Evolutionary conservation across 2,797 vertebrate genomes (phyloP).

Genomic region (Oreonectes daqikongensis): DNA sequence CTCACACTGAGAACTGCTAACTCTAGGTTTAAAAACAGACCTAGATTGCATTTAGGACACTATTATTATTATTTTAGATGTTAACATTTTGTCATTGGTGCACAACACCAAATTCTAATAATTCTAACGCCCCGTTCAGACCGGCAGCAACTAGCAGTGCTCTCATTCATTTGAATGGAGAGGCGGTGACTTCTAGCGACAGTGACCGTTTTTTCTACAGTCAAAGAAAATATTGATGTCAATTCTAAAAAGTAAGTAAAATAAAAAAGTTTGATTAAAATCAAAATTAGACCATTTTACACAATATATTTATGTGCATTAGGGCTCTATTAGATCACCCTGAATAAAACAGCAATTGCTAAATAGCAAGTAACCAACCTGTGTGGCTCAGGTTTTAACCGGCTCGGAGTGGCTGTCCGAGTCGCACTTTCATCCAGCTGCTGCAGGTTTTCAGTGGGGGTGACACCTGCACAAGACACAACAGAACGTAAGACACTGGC

Average conservation of each 20-base stretch:
- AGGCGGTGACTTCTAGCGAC: too few species aligned
- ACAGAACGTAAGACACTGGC: not conserved
- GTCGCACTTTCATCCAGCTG: slow-evolving; percentile 53
- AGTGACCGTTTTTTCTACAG: too few species aligned
- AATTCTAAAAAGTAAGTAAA: not conserved
- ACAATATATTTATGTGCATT: too few species aligned
- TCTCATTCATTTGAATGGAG: too few species aligned
- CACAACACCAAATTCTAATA: too few species aligned
- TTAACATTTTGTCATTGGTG: not conserved
- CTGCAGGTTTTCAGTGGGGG: slow-evolving; percentile 61
- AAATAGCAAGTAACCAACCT: slow-evolving; percentile 14
- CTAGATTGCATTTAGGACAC: not conserved
- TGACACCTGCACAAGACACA: slow-evolving; percentile 42
- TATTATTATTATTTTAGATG: not conserved
- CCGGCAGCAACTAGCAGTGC: too few species aligned
- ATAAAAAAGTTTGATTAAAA: too few species aligned
- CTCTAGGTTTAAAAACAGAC: not conserved
- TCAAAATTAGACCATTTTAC: too few species aligned
- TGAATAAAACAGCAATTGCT: not conserved
- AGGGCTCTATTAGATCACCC: not conserved
- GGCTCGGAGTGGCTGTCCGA: slow-evolving; percentile 28
- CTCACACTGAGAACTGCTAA: not conserved
- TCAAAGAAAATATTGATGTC: not conserved
- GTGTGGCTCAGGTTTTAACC: slow-evolving; percentile 31
- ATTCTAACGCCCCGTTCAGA: too few species aligned